A percentile compares a stretch with the other conserved stretches of the same genome.
These are phyloP conservation scores for Scaptodrosophila lebanonensis DNA, from an alignment of 1,140 invertebrate genomes.

Conservation along the genomic window DNA sequence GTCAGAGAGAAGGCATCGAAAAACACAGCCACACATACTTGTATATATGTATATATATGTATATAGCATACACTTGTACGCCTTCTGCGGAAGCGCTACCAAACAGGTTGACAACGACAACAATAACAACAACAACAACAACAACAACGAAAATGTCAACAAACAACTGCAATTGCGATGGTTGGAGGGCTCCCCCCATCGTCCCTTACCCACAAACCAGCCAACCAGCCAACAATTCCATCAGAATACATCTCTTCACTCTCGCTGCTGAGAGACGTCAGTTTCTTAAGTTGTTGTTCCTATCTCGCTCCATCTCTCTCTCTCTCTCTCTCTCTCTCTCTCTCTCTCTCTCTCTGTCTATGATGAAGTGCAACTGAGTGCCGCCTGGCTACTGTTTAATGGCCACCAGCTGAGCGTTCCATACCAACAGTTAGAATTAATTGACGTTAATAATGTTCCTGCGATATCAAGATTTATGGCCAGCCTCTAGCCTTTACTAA, in stretches of 20 bases:
- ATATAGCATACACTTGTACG: constrained; percentile 19
- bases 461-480: constrained; percentile 63
- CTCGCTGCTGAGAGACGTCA: constrained; percentile 15
- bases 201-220: neutral
- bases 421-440: constrained; percentile 66
- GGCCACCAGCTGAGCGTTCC: constrained; percentile 32
- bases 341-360: constrained; percentile 5
- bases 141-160: constrained; percentile 15
- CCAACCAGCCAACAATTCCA: constrained; percentile 27
- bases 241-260: constrained; percentile 17
- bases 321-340: too few relatives aligned
- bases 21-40: constrained; percentile 8
- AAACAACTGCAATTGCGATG: constrained; percentile 20
- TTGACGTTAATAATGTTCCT: constrained; percentile 72
- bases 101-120: constrained; percentile 39
- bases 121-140: constrained; percentile 3
- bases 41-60: constrained; percentile 22
- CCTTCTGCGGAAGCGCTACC: constrained; percentile 34
- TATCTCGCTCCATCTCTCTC: neutral
- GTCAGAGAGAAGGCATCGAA: neutral
- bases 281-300: constrained; percentile 4
- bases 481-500: constrained; percentile 27
- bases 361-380: constrained; percentile 16
- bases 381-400: constrained; percentile 45
- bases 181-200: neutral